phyloP scores from a whole-genome alignment of 2,888 invertebrate genomes.

The Eugnorisma glareosa region DNA sequence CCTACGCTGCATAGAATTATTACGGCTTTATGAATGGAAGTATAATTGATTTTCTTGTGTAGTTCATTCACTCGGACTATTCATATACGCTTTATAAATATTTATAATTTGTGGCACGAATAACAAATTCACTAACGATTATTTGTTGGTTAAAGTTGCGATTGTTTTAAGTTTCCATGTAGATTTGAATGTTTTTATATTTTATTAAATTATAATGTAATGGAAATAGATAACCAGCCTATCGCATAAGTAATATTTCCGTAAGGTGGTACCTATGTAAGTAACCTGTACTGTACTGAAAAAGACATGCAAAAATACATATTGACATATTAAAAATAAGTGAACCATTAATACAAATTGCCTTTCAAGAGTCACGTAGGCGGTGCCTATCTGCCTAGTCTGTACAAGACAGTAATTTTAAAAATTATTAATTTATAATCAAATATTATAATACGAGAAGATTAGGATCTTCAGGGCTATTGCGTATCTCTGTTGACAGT shows the following conservation, averaged over 20 bases:
- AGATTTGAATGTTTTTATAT: neutral
- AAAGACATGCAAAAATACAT: too few species aligned
- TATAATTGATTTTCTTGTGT: constrained; percentile 80
- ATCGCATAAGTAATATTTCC: neutral
- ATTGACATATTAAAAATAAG: constrained; percentile 5
- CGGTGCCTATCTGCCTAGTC: neutral
- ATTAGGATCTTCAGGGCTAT: constrained; percentile 16
- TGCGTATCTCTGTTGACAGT: too few species aligned
- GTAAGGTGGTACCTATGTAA: neutral
- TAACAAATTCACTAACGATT: constrained; percentile 20
- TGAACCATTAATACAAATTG: neutral
- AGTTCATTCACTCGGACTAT: constrained; percentile 81
- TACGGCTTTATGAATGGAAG: constrained; percentile 83
- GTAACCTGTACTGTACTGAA: neutral
- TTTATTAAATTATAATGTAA: neutral
- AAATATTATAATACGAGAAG: neutral
- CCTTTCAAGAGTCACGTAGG: neutral
- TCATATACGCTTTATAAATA: constrained; percentile 71
- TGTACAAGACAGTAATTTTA: neutral
- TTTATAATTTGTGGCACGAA: constrained; percentile 59
- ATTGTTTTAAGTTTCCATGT: neutral
- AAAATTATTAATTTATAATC: neutral
- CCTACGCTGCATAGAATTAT: constrained; percentile 81
- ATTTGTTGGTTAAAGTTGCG: constrained; percentile 7
- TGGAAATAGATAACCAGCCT: neutral